Evolutionary conservation across 2,888 invertebrate species (phyloP), one percentile per base, ranked within the genome.

Genomic region (Aleiodes alternator): DNA sequence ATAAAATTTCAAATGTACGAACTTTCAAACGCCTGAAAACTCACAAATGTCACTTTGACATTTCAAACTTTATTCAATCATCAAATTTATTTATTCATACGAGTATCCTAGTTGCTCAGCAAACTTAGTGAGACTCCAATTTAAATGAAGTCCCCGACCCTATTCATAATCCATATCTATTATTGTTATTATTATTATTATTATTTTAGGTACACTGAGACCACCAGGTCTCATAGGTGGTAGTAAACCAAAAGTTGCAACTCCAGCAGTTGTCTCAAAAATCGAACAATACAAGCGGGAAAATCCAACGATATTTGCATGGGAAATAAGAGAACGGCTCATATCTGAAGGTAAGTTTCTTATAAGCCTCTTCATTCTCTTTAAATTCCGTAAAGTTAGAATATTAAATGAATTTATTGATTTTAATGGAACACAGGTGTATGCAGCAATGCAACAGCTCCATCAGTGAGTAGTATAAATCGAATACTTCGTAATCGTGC

Each of bases 281-380:
- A 98, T 98, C 87, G 98, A 98, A 90, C 97, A 98, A 90, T 98
- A 98, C 93, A 98, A 98, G 92, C 91, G 97, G 84, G 98, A 98
- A 90, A 98, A 98, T 90, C 98, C 98, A 4, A 98, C 98, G 77
- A 98, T 98, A 87, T 99, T 98, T 90, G 98, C 98, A 64, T 99
- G 98, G 98, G 98, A 99, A 92, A 98, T 98, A 83, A 93, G 98
- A 75, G 98, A 99, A 91, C 93, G 97, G 90, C 94, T 98, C 79
- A 97, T 98, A 87, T 96, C 96, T 80, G 98, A 98, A 95, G 97
- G 98, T 98, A 93, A 93, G 91, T 85, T 64, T 77, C 64, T 38
- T 31, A 11, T 9, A 38, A 4, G 16, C 23, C 16, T 14, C 3
- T 29, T 50, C 11, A 31, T 16, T 70, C 16, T 29, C 12, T 0